Evolutionary conservation across 2,113 vertebrate species (phyloP).

Genomic region (Phrynosoma blainvillii): DNA sequence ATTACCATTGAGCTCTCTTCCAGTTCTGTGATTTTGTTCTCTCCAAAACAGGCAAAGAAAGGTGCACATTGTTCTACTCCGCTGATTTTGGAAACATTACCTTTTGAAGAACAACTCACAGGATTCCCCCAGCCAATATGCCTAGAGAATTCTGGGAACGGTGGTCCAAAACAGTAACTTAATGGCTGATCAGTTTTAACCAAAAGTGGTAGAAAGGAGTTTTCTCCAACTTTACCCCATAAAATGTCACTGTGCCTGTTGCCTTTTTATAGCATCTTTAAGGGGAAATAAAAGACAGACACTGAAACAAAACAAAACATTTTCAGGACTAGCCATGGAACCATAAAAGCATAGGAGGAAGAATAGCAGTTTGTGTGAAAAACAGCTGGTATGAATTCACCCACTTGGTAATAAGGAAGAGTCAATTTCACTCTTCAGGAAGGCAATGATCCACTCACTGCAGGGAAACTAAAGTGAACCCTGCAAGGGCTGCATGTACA

Average conservation of each 20-base stretch:
- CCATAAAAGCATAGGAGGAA: background rate
- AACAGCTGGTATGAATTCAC: background rate
- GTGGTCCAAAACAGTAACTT: background rate
- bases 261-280: background rate
- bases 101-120: too few relatives aligned
- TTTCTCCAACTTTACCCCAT: background rate
- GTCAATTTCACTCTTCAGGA: background rate
- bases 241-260: background rate
- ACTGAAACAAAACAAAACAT: background rate
- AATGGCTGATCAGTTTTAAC: background rate
- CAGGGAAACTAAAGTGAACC: constrained; percentile 1
- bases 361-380: background rate
- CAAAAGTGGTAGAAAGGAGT: background rate
- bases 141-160: background rate
- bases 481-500: background rate
- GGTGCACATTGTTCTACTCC: too few relatives aligned
- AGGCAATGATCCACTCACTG: background rate
- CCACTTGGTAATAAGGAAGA: background rate
- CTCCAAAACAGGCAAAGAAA: too few relatives aligned
- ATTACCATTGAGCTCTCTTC: too few relatives aligned
- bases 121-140: too few relatives aligned
- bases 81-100: too few relatives aligned
- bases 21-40: too few relatives aligned
- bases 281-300: background rate
- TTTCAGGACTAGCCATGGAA: background rate